Conservation (phyloP, 2,888 invertebrate species). For the Agrilus cyanescens region DNA sequence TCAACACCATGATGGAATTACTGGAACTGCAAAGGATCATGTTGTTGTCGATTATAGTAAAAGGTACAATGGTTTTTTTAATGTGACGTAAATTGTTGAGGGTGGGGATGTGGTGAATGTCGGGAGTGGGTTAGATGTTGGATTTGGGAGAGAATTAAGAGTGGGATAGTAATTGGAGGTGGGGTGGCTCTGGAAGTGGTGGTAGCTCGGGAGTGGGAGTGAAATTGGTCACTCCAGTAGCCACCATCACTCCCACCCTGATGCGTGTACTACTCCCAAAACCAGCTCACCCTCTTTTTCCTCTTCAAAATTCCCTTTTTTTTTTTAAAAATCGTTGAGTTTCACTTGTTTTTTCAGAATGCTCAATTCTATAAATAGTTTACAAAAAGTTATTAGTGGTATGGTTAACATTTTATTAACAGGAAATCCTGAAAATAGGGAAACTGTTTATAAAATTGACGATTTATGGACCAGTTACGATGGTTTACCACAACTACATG, state of each 20-base stretch:
- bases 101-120: no score
- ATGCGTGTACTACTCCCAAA: no score
- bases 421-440: conserved; percentile 40
- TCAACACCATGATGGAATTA: conserved; percentile 97
- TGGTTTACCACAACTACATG: conserved; percentile 47
- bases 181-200: no score
- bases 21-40: conserved; percentile 86
- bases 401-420: conserved; percentile 53
- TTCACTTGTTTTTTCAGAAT: conserved; percentile 40
- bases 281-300: no score
- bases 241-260: no score
- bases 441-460: conserved; percentile 49
- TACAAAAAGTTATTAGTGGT: conserved; percentile 65
- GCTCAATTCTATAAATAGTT: conserved; percentile 52
- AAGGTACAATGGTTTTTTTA: conserved; percentile 28
- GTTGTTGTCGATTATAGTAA: conserved; percentile 86
- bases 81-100: conserved; percentile 1
- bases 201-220: no score
- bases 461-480: conserved; percentile 50
- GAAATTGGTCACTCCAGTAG: no score
- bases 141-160: no score
- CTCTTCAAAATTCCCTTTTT: background rate
- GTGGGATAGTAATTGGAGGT: no score
- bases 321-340: background rate
- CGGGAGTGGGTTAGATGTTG: no score